Evolutionary conservation across 2,888 invertebrate species (phyloP), one percentile per base, ranked within the genome.

Genomic region (Epiblema foenella): DNA sequence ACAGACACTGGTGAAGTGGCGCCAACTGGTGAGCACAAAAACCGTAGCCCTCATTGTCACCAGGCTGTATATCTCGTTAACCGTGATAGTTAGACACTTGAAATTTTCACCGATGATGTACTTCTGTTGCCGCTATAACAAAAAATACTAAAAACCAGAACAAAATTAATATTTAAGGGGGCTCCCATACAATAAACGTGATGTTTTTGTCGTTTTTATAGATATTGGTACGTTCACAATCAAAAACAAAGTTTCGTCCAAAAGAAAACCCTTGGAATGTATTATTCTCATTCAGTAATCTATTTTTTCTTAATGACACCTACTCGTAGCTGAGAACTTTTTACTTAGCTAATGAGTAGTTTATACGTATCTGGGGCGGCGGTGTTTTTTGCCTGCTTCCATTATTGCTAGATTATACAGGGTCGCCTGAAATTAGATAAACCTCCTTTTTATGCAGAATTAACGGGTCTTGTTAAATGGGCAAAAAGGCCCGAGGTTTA

Each of bases 381-480:
- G 58, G 37, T 51, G 56, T 71, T 71, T 71, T 71, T 67, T 71
- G 71, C 66, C 56, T 37, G 56, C 67, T 71, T 51, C 52, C 71
- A 62, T 71, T 66, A 71, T 71, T 57, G 71, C 71, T 49, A 49
- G 67, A 71, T 71, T 71, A 71, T 71, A 67, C 71, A 67, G 71
- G 71, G 71, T 67, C 71, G 67, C 66, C 66, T 49, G 67, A 67
- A 71, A 71, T 71, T 67, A 62, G 71, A 71, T 71, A 71, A 59
- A 65, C 52, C 54, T 51, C 49, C 59, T 67, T 67, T 66, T 71
- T 67, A 67, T 71, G 62, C 60, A 51, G 66, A 71, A 71, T 71
- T 71, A 71, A 71, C 60, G 71, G 56, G 71, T 39, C 37, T n/a
- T 46, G 60, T 70, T 62, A 71, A 70, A 60, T 66, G 60, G 65